phyloP scores from a whole-genome alignment of 1,140 invertebrate genomes.

The Aphelinus certus region DNA sequence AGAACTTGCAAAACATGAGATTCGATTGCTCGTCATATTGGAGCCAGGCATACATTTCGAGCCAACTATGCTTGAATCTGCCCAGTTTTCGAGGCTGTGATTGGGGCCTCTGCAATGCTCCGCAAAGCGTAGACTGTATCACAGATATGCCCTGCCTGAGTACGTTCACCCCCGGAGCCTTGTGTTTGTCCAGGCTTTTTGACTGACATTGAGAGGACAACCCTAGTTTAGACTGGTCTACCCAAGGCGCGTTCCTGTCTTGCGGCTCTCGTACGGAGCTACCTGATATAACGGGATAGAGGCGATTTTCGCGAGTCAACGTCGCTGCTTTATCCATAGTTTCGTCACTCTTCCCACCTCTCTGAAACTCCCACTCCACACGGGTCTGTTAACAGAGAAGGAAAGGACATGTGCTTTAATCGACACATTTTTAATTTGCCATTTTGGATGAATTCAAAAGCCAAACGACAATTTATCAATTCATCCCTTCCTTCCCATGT shows the following conservation, averaged over 20 bases:
- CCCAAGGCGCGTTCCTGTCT: slow-evolving; percentile 31
- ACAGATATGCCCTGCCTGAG: slow-evolving; percentile 62
- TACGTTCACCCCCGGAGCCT: slow-evolving; percentile 25
- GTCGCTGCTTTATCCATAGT: slow-evolving; percentile 51
- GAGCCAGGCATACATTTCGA: slow-evolving; percentile 74
- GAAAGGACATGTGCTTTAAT: slow-evolving; percentile 71
- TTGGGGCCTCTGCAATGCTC: slow-evolving; percentile 39
- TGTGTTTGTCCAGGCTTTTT: background rate
- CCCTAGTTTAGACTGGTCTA: background rate
- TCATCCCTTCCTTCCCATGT: slow-evolving; percentile 61
- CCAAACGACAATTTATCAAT: slow-evolving; percentile 45
- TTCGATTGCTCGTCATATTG: slow-evolving; percentile 74
- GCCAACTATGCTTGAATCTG: slow-evolving; percentile 73
- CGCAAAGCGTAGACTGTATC: slow-evolving; percentile 58
- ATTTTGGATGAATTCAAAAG: slow-evolving; percentile 45
- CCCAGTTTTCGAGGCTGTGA: slow-evolving; percentile 67
- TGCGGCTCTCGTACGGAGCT: slow-evolving; percentile 14
- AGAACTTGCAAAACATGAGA: slow-evolving; percentile 78
- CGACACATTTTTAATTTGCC: slow-evolving; percentile 53
- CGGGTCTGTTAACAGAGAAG: slow-evolving; percentile 76
- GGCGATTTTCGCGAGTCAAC: slow-evolving; percentile 11
- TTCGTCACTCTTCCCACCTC: slow-evolving; percentile 59
- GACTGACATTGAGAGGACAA: slow-evolving; percentile 29
- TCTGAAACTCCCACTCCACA: slow-evolving; percentile 59
- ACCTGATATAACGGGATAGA: slow-evolving; percentile 3